Percentiles rank a stretch among this genome's conserved stretches.
phyloP scores from a whole-genome alignment of 1,140 invertebrate genomes.

The Cyclina sinensis region DNA sequence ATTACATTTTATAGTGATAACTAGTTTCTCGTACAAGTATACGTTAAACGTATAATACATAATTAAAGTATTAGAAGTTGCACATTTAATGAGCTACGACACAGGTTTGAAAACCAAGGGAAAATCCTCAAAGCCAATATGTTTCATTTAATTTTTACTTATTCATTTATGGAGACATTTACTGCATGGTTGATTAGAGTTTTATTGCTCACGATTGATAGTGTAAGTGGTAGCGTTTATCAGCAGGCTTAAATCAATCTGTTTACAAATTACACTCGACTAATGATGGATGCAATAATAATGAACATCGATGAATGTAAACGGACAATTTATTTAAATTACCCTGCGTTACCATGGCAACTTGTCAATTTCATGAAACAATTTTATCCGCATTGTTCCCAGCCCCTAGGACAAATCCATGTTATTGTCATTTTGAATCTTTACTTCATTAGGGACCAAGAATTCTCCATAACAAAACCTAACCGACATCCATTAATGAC shows the following conservation, averaged over 20 bases:
- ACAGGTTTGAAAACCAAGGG: too few relatives aligned
- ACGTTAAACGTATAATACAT: too few relatives aligned
- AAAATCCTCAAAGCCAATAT: too few relatives aligned
- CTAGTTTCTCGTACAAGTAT: too few relatives aligned
- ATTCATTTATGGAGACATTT: too few relatives aligned
- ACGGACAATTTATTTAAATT: slow-evolving; percentile 26
- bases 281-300: slow-evolving; percentile 7
- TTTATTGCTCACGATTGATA: too few relatives aligned
- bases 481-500: slow-evolving; percentile 10
- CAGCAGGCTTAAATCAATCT: not conserved
- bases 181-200: too few relatives aligned
- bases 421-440: slow-evolving; percentile 7
- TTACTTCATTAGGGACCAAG: not conserved
- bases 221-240: not conserved
- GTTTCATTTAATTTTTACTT: too few relatives aligned
- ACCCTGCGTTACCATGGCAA: not conserved
- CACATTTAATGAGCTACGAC: too few relatives aligned
- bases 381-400: not conserved
- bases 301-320: not conserved
- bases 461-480: not conserved
- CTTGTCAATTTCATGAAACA: not conserved
- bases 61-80: too few relatives aligned
- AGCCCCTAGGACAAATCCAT: not conserved
- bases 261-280: not conserved
- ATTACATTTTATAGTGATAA: too few relatives aligned